A percentile compares a stretch with the other conserved stretches of the same genome.
These are phyloP conservation scores for Manacus vitellinus DNA, from an alignment of 2,113 vertebrate genomes.

Conservation along the genomic window DNA sequence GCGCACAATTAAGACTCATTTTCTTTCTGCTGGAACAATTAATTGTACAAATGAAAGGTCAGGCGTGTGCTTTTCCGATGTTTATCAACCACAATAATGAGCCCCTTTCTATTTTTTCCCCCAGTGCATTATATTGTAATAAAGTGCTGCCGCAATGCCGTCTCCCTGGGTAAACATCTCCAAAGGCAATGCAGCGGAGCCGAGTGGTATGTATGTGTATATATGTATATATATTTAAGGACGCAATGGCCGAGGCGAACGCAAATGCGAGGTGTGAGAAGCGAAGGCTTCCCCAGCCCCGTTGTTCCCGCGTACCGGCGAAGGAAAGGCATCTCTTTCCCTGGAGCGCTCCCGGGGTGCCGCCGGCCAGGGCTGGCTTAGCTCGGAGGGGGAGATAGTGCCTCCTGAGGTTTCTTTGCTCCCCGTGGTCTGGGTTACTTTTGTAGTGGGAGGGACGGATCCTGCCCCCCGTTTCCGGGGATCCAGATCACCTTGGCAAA, in stretches of 20 bases:
- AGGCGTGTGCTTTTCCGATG: constrained; percentile 46
- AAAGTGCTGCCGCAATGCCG: background rate
- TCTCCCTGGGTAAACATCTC: background rate
- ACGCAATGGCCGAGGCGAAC: background rate
- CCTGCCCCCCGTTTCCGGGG: background rate
- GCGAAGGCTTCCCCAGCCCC: background rate
- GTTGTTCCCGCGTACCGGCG: rapidly evolving
- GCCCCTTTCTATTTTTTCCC: constrained; percentile 29
- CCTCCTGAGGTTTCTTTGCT: background rate
- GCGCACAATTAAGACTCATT: constrained; percentile 45
- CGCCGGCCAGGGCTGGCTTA: background rate
- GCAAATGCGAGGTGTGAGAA: background rate
- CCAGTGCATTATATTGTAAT: background rate
- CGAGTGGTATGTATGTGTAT: background rate
- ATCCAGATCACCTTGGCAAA: background rate
- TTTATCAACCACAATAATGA: constrained; percentile 57
- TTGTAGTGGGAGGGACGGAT: background rate
- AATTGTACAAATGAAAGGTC: constrained; percentile 61
- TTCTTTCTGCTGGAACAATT: constrained; percentile 59
- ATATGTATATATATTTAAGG: background rate
- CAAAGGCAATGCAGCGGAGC: background rate
- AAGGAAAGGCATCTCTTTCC: background rate
- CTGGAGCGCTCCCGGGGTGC: background rate
- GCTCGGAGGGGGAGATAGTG: background rate
- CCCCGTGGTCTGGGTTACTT: background rate